Conservation (phyloP, 2,888 invertebrate genomes). For the Leptopilina drosophilae region DNA sequence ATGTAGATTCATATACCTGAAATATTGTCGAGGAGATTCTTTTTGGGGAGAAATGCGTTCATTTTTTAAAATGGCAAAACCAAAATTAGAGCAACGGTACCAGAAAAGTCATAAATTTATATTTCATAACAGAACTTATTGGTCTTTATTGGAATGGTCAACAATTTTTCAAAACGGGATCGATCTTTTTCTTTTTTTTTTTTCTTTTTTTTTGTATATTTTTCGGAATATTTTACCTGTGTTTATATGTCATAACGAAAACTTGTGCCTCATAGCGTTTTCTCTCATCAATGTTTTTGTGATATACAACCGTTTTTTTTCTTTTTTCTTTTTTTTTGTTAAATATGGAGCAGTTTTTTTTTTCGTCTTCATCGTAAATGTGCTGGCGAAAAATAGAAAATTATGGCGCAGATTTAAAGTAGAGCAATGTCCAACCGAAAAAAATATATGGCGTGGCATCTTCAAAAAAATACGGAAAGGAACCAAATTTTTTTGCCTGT, state of each 20-base stretch:
- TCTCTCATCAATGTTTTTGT: conserved; percentile 37
- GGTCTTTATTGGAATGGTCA: conserved; percentile 46
- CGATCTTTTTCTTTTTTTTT: conserved; percentile 36
- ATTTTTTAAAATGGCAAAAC: conserved; percentile 49
- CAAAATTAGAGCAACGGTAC: conserved; percentile 66
- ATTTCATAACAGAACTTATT: conserved; percentile 43
- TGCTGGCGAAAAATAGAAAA: not conserved
- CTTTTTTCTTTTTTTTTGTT: conserved; percentile 42
- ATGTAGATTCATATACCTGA: too few relatives aligned
- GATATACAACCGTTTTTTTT: conserved; percentile 59
- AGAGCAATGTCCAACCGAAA: conserved; percentile 29
- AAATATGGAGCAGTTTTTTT: conserved; percentile 62
- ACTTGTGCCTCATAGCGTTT: conserved; percentile 5
- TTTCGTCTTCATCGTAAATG: not conserved
- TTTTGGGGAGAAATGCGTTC: conserved; percentile 16
- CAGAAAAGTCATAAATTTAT: conserved; percentile 59
- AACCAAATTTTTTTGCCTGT: not conserved
- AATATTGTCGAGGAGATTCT: too few relatives aligned
- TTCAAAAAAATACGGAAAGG: not conserved
- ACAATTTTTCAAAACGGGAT: conserved; percentile 42
- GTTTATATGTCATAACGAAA: not conserved
- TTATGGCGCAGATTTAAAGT: conserved; percentile 40
- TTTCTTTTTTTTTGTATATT: conserved; percentile 11
- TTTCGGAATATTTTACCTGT: too few relatives aligned
- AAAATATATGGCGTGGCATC: conserved; percentile 21